Base-by-base conservation (phyloP, 2,888 invertebrate genomes). In the Hedychridium roseum region DNA sequence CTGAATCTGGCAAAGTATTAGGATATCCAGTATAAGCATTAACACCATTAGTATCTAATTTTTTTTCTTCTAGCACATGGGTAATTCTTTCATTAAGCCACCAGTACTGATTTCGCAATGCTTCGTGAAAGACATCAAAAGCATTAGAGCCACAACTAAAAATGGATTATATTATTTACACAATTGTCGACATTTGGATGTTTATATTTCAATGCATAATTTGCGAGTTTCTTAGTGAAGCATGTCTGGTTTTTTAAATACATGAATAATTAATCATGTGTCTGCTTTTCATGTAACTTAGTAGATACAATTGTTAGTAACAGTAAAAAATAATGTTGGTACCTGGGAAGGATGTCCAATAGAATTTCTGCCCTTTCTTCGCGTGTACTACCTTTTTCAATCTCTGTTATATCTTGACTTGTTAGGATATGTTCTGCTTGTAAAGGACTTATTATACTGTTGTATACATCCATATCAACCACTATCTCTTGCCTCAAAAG, bases 11-110 rank as follows among this genome's bases (percentile, higher is more conserved):
- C 35, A 74, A 77, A 27, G 77, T 58, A 32, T 66, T 71, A 9
- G 61, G 57, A 37, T 59, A 59, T 3, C 49, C 50, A 3, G 34
- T 26, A 43, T 50, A 53, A 31, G 23, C 43, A n/a, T 47, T 44
- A 7, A 42, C 27, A 18, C 63, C 54, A 27, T 32, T 53, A 3
- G 47, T 17, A 31, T 43, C 21, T 3, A 23, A 43, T 20, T 57
- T 55, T 12, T 51, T 51, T 15, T 36, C 53, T 38, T 60, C 65
- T 36, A 72, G 56, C 9, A 64, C 34, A 36, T 44, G 57, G 3
- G 79, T 79, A 35, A 86, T 78, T 20, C 80, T 80, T 39, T 82
- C 78, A 68, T 82, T 83, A 38, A 87, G 68, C 86, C 86, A 87
- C 28, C 71, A 65, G 68, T 86, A 85, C 64, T 85, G 82, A 50